These are phyloP conservation scores for Bucco capensis DNA, from an alignment of 2,113 vertebrate genomes.

Conservation along the genomic window DNA sequence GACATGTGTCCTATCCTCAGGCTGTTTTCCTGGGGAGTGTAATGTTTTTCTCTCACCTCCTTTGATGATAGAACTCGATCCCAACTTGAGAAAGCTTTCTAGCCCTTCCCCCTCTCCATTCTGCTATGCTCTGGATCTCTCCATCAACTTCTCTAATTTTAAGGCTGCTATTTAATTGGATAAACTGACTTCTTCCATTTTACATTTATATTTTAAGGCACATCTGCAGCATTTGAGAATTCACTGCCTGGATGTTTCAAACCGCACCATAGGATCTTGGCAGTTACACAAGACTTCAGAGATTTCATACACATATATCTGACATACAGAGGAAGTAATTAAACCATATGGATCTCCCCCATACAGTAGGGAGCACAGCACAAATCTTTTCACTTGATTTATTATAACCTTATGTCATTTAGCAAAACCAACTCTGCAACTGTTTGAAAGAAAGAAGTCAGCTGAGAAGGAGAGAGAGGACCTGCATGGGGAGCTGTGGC, in stretches of 20 bases:
- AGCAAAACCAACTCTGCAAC: slow-evolving; percentile 50
- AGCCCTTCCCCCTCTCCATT: background rate
- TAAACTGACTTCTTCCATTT: slow-evolving; percentile 1
- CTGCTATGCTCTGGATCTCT: background rate
- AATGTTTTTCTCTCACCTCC: background rate
- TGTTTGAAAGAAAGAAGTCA: slow-evolving; percentile 31
- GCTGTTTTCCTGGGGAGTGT: background rate
- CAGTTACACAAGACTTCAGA: slow-evolving; percentile 42
- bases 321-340: slow-evolving; percentile 36
- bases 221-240: slow-evolving; percentile 12
- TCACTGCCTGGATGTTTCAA: slow-evolving; percentile 43
- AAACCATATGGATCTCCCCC: slow-evolving; percentile 42
- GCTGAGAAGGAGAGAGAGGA: background rate
- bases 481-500: background rate
- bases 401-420: slow-evolving; percentile 51
- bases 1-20: background rate
- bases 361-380: slow-evolving; percentile 39
- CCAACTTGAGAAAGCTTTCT: background rate
- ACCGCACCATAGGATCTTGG: slow-evolving; percentile 37
- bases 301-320: slow-evolving; percentile 38
- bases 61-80: background rate
- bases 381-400: slow-evolving; percentile 51
- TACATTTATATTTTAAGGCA: slow-evolving; percentile 17
- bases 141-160: background rate
- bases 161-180: background rate